phyloP scores from a whole-genome alignment of 2,113 vertebrate genomes.

The Rafetus swinhoei region DNA sequence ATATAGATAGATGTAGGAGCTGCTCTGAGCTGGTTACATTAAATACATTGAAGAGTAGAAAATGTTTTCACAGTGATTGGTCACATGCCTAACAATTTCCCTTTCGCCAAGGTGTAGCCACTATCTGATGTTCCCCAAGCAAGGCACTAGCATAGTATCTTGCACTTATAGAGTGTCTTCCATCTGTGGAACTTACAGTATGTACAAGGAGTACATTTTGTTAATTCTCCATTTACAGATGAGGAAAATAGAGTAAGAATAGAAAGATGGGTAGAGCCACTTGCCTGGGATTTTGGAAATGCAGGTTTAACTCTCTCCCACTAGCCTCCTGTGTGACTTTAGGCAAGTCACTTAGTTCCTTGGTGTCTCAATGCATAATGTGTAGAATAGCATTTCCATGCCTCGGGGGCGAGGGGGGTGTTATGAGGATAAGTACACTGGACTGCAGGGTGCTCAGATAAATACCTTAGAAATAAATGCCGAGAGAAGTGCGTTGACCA shows the following conservation, averaged over 20 bases:
- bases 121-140: constrained; percentile 11
- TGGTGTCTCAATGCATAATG: not conserved
- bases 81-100: not conserved
- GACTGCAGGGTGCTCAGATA: fast-evolving
- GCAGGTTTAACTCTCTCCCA: not conserved
- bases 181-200: not conserved
- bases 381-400: not conserved
- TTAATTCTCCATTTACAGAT: constrained; percentile 19
- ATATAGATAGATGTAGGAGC: not conserved
- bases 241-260: constrained; percentile 30
- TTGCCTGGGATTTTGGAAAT: constrained; percentile 21
- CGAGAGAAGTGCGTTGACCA: not conserved
- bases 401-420: not conserved
- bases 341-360: not conserved
- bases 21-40: constrained; percentile 17
- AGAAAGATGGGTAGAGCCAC: not conserved
- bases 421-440: not conserved
- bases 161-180: not conserved
- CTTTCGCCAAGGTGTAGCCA: constrained; percentile 1
- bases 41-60: not conserved
- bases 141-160: not conserved
- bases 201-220: not conserved
- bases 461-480: not conserved
- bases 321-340: not conserved
- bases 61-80: not conserved